These are phyloP conservation scores for Hypomecis atomaria DNA, from an alignment of 2,888 invertebrate species.

Conservation along the genomic window DNA sequence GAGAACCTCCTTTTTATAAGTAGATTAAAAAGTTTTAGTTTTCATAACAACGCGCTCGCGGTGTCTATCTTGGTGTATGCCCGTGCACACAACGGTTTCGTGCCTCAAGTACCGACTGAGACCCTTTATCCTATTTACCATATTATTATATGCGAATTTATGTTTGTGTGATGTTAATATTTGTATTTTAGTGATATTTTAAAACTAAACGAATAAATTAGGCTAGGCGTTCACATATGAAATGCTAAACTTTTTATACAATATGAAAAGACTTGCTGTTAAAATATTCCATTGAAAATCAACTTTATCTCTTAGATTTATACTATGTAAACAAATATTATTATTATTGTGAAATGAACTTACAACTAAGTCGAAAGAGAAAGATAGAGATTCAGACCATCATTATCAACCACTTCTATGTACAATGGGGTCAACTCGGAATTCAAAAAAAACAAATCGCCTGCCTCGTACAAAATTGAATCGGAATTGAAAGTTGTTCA, in stretches of 20 bases:
- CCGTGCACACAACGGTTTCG: neutral
- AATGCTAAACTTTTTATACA: constrained; percentile 8
- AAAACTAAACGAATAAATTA: constrained; percentile 2
- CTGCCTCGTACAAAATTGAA: too few species aligned
- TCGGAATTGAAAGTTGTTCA: too few species aligned
- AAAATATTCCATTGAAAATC: constrained; percentile 3
- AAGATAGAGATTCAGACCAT: too few species aligned
- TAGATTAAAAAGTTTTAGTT: too few species aligned
- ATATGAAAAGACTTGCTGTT: constrained; percentile 5
- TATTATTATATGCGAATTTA: constrained; percentile 12
- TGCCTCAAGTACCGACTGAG: constrained; percentile 12
- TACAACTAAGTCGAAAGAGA: too few species aligned
- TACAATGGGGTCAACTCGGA: too few species aligned
- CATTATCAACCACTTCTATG: too few species aligned
- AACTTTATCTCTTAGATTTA: constrained; percentile 1
- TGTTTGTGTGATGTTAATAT: constrained; percentile 15
- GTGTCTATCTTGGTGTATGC: neutral
- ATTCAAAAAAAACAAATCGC: too few species aligned
- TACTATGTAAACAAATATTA: neutral
- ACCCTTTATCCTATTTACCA: constrained; percentile 4
- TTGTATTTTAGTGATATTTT: constrained; percentile 4
- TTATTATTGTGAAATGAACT: too few species aligned
- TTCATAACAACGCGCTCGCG: too few species aligned
- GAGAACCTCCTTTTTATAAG: too few species aligned
- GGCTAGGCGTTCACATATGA: neutral